Conservation (phyloP, 2,113 vertebrate species). For the Corythaixoides concolor region DNA sequence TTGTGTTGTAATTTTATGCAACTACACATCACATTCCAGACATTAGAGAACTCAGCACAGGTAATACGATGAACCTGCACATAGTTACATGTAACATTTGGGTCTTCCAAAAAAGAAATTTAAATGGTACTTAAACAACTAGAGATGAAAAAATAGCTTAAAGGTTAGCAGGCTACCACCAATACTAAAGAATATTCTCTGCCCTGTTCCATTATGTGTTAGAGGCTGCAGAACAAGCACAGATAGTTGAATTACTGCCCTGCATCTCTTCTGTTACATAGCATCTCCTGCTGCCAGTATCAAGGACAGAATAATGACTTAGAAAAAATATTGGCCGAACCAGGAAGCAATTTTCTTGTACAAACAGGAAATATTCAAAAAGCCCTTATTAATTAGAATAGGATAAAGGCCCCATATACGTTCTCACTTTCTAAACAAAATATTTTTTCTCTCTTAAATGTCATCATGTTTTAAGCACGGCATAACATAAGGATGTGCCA, state of each 20-base stretch:
- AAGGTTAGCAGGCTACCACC: not conserved
- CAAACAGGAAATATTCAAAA: not conserved
- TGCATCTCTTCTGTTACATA: not conserved
- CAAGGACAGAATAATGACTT: not conserved
- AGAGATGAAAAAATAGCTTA: not conserved
- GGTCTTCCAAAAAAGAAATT: not conserved
- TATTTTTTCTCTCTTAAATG: not conserved
- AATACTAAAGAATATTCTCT: not conserved
- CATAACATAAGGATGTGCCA: not conserved
- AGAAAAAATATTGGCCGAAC: not conserved
- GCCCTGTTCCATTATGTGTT: not conserved
- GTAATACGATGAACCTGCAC: not conserved
- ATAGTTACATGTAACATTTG: not conserved
- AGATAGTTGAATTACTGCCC: not conserved
- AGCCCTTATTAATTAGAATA: not conserved
- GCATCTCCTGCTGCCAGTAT: not conserved
- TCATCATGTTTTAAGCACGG: not conserved
- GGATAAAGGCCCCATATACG: fast-evolving
- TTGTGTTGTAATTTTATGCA: not conserved
- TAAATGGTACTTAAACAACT: not conserved
- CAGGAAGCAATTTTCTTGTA: not conserved
- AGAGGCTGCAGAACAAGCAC: not conserved
- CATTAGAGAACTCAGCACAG: not conserved
- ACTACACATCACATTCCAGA: not conserved
- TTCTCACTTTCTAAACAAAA: not conserved